A percentile compares a stretch with the other conserved stretches of the same genome.
These are phyloP conservation scores for Lycia hirtaria DNA, from an alignment of 2,888 invertebrate genomes.

Conservation along the genomic window DNA sequence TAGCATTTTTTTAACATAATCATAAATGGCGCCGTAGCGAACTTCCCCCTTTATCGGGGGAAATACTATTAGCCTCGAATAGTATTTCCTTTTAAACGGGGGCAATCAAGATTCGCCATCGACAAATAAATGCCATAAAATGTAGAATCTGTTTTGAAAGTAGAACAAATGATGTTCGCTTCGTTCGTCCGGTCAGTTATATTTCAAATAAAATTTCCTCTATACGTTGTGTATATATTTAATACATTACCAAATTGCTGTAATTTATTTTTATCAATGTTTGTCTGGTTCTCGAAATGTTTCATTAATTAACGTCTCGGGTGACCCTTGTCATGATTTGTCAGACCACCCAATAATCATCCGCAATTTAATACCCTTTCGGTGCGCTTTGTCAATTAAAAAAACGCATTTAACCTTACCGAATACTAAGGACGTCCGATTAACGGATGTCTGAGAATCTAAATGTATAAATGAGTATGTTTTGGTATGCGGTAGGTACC, in stretches of 20 bases:
- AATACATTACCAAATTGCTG: not conserved
- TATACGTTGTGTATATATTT: not conserved
- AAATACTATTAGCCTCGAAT: no score
- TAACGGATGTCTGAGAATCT: slow-evolving; percentile 40
- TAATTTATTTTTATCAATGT: not conserved
- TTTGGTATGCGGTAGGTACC: not conserved
- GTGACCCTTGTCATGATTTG: slow-evolving; percentile 24
- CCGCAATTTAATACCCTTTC: slow-evolving; percentile 26
- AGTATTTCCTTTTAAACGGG: no score
- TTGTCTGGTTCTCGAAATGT: slow-evolving; percentile 1
- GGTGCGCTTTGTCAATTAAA: slow-evolving; percentile 24
- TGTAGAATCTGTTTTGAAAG: no score
- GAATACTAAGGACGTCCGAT: slow-evolving; percentile 24
- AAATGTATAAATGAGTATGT: slow-evolving; percentile 1
- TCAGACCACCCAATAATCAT: slow-evolving; percentile 28
- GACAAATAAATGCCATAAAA: no score
- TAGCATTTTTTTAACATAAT: no score
- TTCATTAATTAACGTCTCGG: slow-evolving; percentile 13
- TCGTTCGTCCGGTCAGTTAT: slow-evolving; percentile 4
- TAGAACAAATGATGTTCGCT: no score
- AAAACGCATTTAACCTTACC: slow-evolving; percentile 28
- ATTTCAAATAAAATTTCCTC: not conserved
- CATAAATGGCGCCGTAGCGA: no score
- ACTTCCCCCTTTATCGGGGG: no score
- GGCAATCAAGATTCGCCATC: no score